A percentile compares a stretch with the other conserved stretches of the same genome.
These are phyloP conservation scores for Chamaedrilus cognettii DNA, from an alignment of 2,888 invertebrate species.

Conservation along the genomic window DNA sequence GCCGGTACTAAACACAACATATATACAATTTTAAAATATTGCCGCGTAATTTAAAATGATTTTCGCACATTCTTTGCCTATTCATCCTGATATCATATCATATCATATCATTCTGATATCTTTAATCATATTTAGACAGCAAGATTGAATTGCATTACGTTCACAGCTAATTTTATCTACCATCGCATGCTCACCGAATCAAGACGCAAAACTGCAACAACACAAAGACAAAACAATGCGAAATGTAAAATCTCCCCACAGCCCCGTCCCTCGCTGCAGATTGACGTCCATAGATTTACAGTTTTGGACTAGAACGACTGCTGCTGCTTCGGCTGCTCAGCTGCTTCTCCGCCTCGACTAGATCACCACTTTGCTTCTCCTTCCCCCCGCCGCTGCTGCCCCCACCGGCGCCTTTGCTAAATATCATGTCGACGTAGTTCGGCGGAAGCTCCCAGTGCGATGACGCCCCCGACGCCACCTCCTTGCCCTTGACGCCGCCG, in stretches of 20 bases:
- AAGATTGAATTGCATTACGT: no score
- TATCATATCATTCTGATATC: no score
- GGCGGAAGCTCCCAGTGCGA: slow-evolving; percentile 28
- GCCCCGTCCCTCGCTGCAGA: no score
- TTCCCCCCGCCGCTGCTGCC: neutral
- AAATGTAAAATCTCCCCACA: neutral
- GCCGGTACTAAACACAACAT: no score
- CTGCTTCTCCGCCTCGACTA: neutral
- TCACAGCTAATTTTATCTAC: no score
- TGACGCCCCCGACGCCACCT: neutral
- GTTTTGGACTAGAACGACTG: neutral
- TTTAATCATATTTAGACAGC: no score
- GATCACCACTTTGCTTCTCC: neutral
- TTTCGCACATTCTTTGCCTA: no score
- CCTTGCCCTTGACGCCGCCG: neutral
- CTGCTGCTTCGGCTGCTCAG: neutral
- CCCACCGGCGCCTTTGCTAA: slow-evolving; percentile 10
- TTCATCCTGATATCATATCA: no score
- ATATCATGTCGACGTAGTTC: slow-evolving; percentile 32
- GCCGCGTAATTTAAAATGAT: no score
- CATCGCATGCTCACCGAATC: no score
- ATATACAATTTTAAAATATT: no score
- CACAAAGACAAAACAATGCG: neutral
- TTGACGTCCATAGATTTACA: no score
- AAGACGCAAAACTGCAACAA: slow-evolving; percentile 8